Evolutionary conservation across 1,140 invertebrate genomes (phyloP).

Genomic region (Sycophila sp.): DNA sequence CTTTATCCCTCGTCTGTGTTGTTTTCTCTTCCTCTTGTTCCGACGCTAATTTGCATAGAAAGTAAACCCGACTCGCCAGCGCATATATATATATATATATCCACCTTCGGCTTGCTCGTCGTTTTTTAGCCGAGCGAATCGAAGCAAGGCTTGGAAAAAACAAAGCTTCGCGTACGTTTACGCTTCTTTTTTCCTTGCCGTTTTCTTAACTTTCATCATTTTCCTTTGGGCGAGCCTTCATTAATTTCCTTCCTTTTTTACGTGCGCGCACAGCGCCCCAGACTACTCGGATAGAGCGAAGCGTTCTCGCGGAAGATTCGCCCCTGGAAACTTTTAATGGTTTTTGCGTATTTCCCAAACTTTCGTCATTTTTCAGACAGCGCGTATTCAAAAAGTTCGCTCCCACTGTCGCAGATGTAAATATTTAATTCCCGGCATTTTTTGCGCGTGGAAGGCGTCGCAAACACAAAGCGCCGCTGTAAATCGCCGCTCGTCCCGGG

Average conservation of each 20-base stretch:
- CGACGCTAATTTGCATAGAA: conserved; percentile 13
- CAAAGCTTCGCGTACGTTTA: background rate
- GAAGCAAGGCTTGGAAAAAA: background rate
- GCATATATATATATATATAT: too few species aligned
- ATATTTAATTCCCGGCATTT: too few species aligned
- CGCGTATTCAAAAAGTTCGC: too few species aligned
- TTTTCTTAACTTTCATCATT: conserved; percentile 12
- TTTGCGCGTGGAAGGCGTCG: too few species aligned
- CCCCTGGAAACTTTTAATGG: background rate
- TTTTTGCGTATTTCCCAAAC: background rate
- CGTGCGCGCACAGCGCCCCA: too few species aligned
- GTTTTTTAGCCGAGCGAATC: background rate
- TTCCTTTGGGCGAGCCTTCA: background rate
- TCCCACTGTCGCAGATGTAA: too few species aligned
- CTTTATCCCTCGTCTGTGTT: too few species aligned
- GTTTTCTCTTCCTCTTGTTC: conserved; percentile 17
- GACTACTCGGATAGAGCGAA: too few species aligned
- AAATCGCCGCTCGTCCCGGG: too few species aligned
- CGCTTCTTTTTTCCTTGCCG: background rate
- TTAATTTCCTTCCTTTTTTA: conserved; percentile 4
- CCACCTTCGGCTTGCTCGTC: background rate
- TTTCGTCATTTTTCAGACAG: background rate
- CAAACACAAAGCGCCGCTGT: too few species aligned
- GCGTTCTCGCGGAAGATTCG: background rate
- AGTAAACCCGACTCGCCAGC: background rate